Evolutionary conservation across 1,140 invertebrate species (phyloP).

Genomic region (Condylostylus longicornis): DNA sequence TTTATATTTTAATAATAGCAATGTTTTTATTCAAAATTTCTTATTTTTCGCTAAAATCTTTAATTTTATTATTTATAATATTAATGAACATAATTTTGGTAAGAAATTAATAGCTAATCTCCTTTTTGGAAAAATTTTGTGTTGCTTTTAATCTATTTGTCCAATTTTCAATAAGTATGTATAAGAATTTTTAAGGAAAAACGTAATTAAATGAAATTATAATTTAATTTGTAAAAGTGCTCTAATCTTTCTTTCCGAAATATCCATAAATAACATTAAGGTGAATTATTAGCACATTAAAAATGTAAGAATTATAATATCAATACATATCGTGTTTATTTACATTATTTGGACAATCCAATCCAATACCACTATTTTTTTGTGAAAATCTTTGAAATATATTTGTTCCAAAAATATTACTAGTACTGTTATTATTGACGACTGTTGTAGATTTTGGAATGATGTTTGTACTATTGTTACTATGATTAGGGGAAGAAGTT

Average conservation of each 20-base stretch:
- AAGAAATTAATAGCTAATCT: too few relatives aligned
- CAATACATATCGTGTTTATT: neutral
- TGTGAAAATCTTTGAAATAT: conserved; percentile 29
- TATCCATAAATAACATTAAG: neutral
- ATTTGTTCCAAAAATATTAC: conserved; percentile 22
- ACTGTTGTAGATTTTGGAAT: conserved; percentile 7
- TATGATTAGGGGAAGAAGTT: conserved; percentile 1
- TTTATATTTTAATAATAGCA: too few relatives aligned
- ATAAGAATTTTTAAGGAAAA: too few relatives aligned
- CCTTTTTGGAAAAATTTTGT: too few relatives aligned
- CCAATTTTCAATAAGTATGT: too few relatives aligned
- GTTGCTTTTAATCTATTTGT: too few relatives aligned
- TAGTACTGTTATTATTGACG: conserved; percentile 6
- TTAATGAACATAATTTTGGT: too few relatives aligned
- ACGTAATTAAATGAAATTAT: neutral
- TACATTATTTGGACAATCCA: neutral
- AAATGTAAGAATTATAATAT: neutral
- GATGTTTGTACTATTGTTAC: conserved; percentile 2
- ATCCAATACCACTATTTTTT: conserved; percentile 13
- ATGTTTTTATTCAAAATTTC: too few relatives aligned
- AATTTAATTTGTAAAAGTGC: neutral
- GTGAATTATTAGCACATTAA: neutral
- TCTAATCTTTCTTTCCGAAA: neutral
- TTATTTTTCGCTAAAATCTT: too few relatives aligned
- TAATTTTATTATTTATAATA: too few relatives aligned